Conservation (phyloP, 2,888 invertebrate species). For the Tanytarsus gracilentus region DNA sequence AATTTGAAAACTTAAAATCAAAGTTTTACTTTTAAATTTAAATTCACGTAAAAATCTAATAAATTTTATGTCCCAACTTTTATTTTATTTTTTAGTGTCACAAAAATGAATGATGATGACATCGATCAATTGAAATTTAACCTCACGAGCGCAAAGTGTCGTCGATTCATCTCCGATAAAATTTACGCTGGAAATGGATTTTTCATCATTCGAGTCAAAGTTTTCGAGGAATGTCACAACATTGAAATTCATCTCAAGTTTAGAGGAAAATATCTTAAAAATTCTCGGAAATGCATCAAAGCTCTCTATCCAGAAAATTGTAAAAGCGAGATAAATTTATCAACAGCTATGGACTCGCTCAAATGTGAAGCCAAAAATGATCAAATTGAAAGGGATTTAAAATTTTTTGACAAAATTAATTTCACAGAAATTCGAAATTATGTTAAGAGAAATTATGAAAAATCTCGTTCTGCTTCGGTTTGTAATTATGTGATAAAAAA, state of each 20-base stretch:
- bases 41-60: too few species aligned
- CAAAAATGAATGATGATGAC: background rate
- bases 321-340: constrained; percentile 62
- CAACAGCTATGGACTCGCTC: constrained; percentile 58
- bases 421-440: constrained; percentile 56
- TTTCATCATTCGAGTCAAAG: constrained; percentile 72
- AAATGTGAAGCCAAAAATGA: constrained; percentile 53
- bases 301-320: constrained; percentile 71
- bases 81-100: constrained; percentile 37
- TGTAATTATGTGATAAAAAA: constrained; percentile 81
- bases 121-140: constrained; percentile 36
- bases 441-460: constrained; percentile 62
- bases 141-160: constrained; percentile 50
- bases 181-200: constrained; percentile 77
- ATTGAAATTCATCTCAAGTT: constrained; percentile 58
- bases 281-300: constrained; percentile 55
- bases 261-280: constrained; percentile 45
- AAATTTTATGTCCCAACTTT: constrained; percentile 52
- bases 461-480: constrained; percentile 71
- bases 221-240: constrained; percentile 64
- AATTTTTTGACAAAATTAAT: constrained; percentile 57
- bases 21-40: too few species aligned
- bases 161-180: constrained; percentile 60
- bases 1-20: too few species aligned
- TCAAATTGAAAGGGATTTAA: constrained; percentile 66